Base-by-base conservation (phyloP, 2,113 vertebrate genomes). In the Rhea pennata region DNA sequence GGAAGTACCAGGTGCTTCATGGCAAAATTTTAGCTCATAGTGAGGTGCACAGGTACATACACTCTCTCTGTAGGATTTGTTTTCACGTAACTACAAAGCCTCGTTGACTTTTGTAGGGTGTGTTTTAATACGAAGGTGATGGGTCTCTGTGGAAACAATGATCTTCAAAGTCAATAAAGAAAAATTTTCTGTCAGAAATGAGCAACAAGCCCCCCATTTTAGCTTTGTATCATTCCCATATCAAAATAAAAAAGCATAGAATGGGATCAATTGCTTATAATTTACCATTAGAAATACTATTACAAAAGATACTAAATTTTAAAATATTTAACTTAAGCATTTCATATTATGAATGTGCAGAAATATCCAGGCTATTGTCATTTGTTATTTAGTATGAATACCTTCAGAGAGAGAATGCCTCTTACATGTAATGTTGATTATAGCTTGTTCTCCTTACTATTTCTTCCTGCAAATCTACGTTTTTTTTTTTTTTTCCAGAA, bases 401-500 rank as follows among this genome's bases (percentile, higher is more conserved):
- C 14, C 31, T n/a, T 54, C 40, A 76, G 26, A 46, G 20, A 40
- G 53, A 50, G 39, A 65, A 75, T 72, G 26, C 40, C 16, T 53
- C 5, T 21, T 70, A 22, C 8, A 0, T 40, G 22, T 53, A 33
- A 33, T 53, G 11, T 65, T 24, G 87, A 0, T 56, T 73, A 8
- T 16, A 66, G 42, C 12, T 62, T n/a, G 27, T 14, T 48, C 29
- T 54, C 31, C 42, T 65, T 78, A 40, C 44, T 72, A 50, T 29
- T 87, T 71, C 70, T 91, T 90, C n/a, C 39, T 72, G 24, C 19
- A 79, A 82, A 75, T 48, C 27, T 92, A 27, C n/a, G n/a, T n/a
- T n/a, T n/a, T n/a, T 23, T 58, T 27, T 26, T 86, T 86, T 58
- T 33, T 23, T 15, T 16, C 48, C 53, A 9, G 23, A 72, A 71